Evolutionary conservation across 2,888 invertebrate genomes (phyloP).

Genomic region (Morpho deidamia): DNA sequence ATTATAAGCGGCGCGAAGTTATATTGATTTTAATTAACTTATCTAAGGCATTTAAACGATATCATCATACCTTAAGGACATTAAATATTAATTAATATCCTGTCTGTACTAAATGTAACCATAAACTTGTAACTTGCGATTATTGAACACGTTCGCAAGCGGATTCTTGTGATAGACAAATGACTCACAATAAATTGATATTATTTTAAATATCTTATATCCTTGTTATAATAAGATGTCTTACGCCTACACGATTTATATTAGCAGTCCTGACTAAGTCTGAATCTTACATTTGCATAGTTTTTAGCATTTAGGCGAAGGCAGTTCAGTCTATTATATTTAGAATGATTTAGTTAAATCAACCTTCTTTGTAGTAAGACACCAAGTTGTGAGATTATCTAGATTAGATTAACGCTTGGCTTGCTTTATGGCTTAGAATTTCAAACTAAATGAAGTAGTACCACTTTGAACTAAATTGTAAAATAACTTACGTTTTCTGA

Average conservation of each 20-base stretch:
- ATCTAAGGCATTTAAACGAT: background rate
- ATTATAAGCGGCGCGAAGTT: too few species aligned
- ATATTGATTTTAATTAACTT: background rate
- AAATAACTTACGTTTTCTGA: slow-evolving; percentile 1
- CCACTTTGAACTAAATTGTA: slow-evolving; percentile 33
- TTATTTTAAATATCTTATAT: slow-evolving; percentile 11
- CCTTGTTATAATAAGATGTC: slow-evolving; percentile 15
- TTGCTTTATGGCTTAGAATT: slow-evolving; percentile 9
- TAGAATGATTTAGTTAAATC: slow-evolving; percentile 14
- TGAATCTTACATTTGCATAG: slow-evolving; percentile 18
- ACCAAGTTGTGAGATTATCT: slow-evolving; percentile 12
- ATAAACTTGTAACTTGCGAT: slow-evolving; percentile 9
- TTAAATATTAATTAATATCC: slow-evolving; percentile 11
- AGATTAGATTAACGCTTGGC: slow-evolving; percentile 12
- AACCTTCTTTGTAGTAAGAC: slow-evolving; percentile 8
- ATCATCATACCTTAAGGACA: slow-evolving; percentile 1
- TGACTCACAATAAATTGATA: slow-evolving; percentile 13
- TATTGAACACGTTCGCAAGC: slow-evolving; percentile 8
- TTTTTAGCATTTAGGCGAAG: slow-evolving; percentile 23
- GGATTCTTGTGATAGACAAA: slow-evolving; percentile 6
- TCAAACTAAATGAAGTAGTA: slow-evolving; percentile 27
- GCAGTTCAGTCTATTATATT: slow-evolving; percentile 21
- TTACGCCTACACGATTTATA: slow-evolving; percentile 18
- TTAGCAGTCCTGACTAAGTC: slow-evolving; percentile 8
- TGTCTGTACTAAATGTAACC: slow-evolving; percentile 6